These are phyloP conservation scores for Andrena camellia DNA, from an alignment of 2,888 invertebrate genomes.

Conservation along the genomic window DNA sequence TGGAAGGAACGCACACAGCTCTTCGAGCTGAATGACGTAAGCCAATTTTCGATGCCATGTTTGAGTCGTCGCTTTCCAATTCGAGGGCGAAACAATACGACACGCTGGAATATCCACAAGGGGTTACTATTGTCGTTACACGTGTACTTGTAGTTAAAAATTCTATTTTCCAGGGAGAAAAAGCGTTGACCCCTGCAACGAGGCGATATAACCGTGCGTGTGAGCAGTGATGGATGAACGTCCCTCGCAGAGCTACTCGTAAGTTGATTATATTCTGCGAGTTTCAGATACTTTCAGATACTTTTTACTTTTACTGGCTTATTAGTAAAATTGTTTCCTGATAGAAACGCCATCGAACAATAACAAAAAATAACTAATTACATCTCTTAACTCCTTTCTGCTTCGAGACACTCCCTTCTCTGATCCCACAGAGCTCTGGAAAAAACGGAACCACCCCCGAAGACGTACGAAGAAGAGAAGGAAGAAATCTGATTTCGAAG, in stretches of 20 bases:
- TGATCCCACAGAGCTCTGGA: background rate
- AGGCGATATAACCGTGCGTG: background rate
- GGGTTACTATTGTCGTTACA: no score
- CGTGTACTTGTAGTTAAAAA: background rate
- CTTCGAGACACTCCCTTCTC: background rate
- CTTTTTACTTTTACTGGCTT: background rate
- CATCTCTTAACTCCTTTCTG: background rate
- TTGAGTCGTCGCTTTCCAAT: background rate
- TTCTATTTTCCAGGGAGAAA: background rate
- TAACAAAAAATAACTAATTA: background rate
- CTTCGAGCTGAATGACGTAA: conserved; percentile 42
- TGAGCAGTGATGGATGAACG: background rate
- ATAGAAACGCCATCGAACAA: background rate
- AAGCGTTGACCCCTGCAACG: background rate
- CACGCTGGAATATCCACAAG: background rate
- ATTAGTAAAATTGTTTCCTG: background rate
- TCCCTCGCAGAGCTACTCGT: background rate
- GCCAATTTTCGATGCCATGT: conserved; percentile 48
- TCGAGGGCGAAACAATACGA: background rate
- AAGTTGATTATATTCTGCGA: no score
- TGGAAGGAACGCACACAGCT: conserved; percentile 41
- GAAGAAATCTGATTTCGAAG: background rate
- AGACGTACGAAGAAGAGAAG: no score
- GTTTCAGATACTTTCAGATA: no score
- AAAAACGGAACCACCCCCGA: background rate